A percentile compares a stretch with the other conserved stretches of the same genome.
phyloP scores from a whole-genome alignment of 2,113 vertebrate genomes.

The Platichthys stellatus region DNA sequence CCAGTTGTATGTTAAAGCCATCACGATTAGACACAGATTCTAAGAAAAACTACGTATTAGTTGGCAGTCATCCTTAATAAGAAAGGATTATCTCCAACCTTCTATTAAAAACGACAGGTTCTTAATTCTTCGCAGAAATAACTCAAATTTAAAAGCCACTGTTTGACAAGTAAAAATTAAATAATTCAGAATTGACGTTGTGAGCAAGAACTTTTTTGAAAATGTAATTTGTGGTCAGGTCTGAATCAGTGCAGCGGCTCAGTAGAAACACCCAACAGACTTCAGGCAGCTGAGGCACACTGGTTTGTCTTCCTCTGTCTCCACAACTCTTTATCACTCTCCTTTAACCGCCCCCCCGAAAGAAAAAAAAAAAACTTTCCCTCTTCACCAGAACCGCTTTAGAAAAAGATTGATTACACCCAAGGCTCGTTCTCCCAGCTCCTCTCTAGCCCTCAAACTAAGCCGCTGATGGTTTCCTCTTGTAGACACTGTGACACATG shows the following conservation, averaged over 20 bases:
- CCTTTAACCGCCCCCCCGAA: not conserved
- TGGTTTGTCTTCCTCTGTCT: not conserved
- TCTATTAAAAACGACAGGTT: not conserved
- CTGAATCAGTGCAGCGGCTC: not conserved
- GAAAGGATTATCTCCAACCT: no score
- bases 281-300: not conserved
- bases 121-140: no score
- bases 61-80: no score
- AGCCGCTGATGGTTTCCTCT: constrained; percentile 3
- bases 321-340: not conserved
- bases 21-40: no score
- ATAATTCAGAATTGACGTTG: not conserved
- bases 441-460: constrained; percentile 5
- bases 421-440: not conserved
- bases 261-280: not conserved
- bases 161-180: not conserved
- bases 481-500: not conserved
- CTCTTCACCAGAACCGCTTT: not conserved
- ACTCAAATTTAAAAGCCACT: not conserved
- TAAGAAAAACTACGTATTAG: no score
- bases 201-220: not conserved
- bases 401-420: constrained; percentile 3
- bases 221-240: not conserved
- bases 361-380: not conserved
- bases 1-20: no score